A percentile compares a stretch with the other conserved stretches of the same genome.
phyloP scores from a whole-genome alignment of 1,140 invertebrate genomes.

The Drepana arcuata region DNA sequence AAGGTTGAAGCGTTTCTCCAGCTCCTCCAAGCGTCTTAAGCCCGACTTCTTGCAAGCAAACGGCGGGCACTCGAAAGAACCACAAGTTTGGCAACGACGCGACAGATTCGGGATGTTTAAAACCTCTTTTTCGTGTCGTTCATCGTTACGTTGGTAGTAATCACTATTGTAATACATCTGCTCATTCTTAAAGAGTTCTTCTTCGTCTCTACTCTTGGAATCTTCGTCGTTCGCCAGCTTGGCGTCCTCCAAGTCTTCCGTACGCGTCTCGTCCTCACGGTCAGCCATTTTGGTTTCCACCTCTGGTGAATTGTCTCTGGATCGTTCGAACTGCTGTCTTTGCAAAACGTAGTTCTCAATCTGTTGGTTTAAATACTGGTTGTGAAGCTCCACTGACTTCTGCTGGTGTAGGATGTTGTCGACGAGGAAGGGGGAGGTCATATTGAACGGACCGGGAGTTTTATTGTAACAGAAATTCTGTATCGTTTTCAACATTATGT shows the following conservation, averaged over 20 bases:
- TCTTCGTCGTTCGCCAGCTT: conserved; percentile 59
- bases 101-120: conserved; percentile 46
- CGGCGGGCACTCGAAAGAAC: conserved; percentile 42
- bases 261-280: conserved; percentile 38
- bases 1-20: conserved; percentile 54
- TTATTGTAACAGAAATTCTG: conserved; percentile 50
- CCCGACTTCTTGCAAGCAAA: conserved; percentile 55
- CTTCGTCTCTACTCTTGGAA: conserved; percentile 48
- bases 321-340: conserved; percentile 42
- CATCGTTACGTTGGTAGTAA: conserved; percentile 36
- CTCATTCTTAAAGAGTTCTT: conserved; percentile 40
- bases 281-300: conserved; percentile 29
- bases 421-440: conserved; percentile 64
- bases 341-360: conserved; percentile 59
- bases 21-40: conserved; percentile 42
- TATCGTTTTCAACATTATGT: conserved; percentile 65
- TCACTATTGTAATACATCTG: conserved; percentile 41
- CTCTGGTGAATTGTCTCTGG: conserved; percentile 53
- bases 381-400: conserved; percentile 56
- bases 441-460: conserved; percentile 39
- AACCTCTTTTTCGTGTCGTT: conserved; percentile 45
- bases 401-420: conserved; percentile 67
- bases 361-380: conserved; percentile 66
- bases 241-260: conserved; percentile 36
- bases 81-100: conserved; percentile 39